These are phyloP conservation scores for Mirza zaza DNA, from an alignment of 2,113 vertebrate species.

Conservation along the genomic window DNA sequence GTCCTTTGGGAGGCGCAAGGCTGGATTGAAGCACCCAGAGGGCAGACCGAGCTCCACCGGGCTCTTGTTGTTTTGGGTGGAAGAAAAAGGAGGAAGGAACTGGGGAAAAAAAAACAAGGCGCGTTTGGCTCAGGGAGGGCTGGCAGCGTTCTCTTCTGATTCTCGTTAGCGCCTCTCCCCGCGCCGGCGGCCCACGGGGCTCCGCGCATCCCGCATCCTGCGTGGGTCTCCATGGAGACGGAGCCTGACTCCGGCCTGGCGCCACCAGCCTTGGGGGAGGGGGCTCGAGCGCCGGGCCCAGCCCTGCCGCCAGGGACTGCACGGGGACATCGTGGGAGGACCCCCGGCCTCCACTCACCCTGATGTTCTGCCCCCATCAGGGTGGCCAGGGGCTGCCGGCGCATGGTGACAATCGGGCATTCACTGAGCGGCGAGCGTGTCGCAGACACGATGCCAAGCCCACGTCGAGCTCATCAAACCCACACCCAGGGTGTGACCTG, in stretches of 20 bases:
- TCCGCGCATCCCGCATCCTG: not conserved
- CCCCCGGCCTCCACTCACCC: too few species aligned
- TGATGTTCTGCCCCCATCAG: not conserved
- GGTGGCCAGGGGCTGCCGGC: not conserved
- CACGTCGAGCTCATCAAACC: not conserved
- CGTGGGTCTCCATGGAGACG: conserved; percentile 36
- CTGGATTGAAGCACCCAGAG: not conserved
- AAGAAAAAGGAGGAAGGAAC: not conserved
- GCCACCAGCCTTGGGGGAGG: not conserved
- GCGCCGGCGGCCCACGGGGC: not conserved
- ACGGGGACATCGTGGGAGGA: too few species aligned
- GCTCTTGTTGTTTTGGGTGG: not conserved
- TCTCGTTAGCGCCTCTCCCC: not conserved
- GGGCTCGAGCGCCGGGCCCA: not conserved
- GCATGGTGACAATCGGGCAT: too few species aligned
- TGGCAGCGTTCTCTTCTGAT: not conserved
- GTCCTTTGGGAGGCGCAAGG: rapidly evolving
- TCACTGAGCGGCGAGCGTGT: not conserved
- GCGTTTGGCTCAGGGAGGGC: not conserved
- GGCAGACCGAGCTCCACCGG: not conserved
- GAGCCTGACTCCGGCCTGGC: not conserved
- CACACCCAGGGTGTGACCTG: not conserved
- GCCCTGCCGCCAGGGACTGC: not conserved
- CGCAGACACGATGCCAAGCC: not conserved
- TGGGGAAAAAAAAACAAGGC: not conserved